Percentiles rank a stretch among this genome's conserved stretches.
These are phyloP conservation scores for Hypotaenidia philippensis DNA, from an alignment of 2,797 vertebrate genomes.

Conservation along the genomic window DNA sequence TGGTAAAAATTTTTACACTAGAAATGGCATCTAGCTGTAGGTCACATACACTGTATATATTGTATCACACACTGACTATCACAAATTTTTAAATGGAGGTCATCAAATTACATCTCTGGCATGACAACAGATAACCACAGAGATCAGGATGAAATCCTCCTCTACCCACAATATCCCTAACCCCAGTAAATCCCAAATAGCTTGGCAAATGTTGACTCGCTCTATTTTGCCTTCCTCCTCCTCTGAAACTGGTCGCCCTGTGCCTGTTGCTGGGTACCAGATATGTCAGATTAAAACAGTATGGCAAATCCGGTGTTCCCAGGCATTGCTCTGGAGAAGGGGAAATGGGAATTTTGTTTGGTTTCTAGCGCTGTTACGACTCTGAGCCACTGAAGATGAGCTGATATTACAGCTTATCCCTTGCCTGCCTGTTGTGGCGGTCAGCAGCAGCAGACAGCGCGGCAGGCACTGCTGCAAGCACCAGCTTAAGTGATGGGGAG, in stretches of 20 bases:
- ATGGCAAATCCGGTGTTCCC: background rate
- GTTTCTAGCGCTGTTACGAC: background rate
- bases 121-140: background rate
- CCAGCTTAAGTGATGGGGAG: background rate
- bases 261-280: background rate
- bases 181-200: background rate
- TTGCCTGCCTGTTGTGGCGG: background rate
- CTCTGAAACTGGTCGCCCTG: background rate
- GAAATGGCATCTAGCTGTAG: background rate
- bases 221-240: background rate
- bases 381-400: conserved; percentile 23
- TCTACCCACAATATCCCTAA: background rate
- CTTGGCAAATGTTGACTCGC: background rate
- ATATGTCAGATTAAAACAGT: background rate
- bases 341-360: background rate
- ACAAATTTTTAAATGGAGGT: background rate
- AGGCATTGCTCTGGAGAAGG: background rate
- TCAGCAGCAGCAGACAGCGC: conserved; percentile 38
- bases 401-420: conserved; percentile 4
- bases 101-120: background rate
- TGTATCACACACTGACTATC: background rate
- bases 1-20: background rate
- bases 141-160: background rate
- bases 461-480: conserved; percentile 26
- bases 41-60: background rate